These are phyloP conservation scores for Hemicordylus capensis DNA, from an alignment of 2,113 vertebrate genomes.

Conservation along the genomic window DNA sequence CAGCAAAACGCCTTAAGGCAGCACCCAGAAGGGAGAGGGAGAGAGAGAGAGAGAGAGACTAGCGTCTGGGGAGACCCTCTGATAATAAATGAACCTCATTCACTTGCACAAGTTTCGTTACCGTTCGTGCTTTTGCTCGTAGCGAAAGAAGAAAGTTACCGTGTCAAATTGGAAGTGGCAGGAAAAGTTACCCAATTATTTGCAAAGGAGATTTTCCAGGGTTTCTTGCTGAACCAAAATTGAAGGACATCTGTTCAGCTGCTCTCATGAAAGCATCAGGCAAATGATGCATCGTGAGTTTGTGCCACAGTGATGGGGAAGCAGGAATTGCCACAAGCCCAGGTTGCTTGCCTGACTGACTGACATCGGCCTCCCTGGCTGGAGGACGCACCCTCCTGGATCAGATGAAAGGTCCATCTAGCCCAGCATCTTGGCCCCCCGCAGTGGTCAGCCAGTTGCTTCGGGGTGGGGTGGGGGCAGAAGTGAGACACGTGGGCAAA, in stretches of 20 bases:
- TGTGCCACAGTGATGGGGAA: background rate
- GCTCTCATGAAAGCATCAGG: background rate
- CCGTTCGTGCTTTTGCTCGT: background rate
- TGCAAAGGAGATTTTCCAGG: slow-evolving; percentile 9
- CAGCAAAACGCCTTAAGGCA: background rate
- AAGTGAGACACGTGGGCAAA: too few species aligned
- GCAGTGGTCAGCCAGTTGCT: too few species aligned
- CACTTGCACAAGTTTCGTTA: background rate
- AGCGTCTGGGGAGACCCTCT: background rate
- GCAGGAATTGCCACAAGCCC: background rate
- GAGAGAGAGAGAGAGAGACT: too few species aligned
- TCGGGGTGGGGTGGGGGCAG: too few species aligned
- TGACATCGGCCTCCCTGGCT: background rate
- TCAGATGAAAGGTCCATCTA: too few species aligned
- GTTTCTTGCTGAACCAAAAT: background rate
- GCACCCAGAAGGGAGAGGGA: background rate
- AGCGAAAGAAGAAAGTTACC: background rate
- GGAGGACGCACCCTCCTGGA: too few species aligned
- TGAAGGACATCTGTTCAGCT: background rate
- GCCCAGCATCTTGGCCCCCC: too few species aligned
- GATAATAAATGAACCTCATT: background rate
- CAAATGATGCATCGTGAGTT: background rate
- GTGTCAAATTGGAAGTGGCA: slow-evolving; percentile 14
- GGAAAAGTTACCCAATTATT: slow-evolving; percentile 8
- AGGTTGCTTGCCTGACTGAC: background rate